Evolutionary conservation across 1,140 invertebrate genomes (phyloP).

Genomic region (Lutraria rhynchaena): DNA sequence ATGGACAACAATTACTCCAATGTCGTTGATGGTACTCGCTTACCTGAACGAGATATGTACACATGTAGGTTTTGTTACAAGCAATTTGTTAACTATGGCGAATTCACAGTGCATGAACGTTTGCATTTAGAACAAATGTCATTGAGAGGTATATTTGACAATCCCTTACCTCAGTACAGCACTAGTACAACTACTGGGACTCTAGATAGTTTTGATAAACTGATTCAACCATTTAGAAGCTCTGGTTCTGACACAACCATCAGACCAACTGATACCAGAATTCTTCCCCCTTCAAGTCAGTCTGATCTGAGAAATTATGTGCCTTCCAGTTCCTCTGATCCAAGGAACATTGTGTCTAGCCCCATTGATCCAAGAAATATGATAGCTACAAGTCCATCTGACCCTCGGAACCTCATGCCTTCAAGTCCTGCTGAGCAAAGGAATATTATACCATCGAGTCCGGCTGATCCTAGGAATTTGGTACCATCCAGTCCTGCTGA

Average conservation of each 20-base stretch:
- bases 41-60: constrained; percentile 8
- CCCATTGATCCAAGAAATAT: constrained; percentile 4
- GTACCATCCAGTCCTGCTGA: constrained; percentile 34
- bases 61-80: constrained; percentile 34
- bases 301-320: background rate
- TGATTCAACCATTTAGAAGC: constrained; percentile 46
- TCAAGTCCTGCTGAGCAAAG: constrained; percentile 6
- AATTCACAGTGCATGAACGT: constrained; percentile 34
- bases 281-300: background rate
- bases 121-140: constrained; percentile 28
- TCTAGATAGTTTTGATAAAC: constrained; percentile 51
- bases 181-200: background rate
- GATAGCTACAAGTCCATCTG: background rate
- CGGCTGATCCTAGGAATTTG: constrained; percentile 17
- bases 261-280: constrained; percentile 2
- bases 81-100: constrained; percentile 21
- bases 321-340: background rate
- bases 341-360: background rate
- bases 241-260: background rate
- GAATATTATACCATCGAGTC: constrained; percentile 3
- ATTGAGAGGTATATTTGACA: background rate
- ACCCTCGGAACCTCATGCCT: too few species aligned
- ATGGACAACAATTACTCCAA: constrained; percentile 34
- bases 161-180: background rate
- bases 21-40: constrained; percentile 41